Percentiles rank a stretch among this genome's conserved stretches.
These are phyloP conservation scores for Caradrina kadenii DNA, from an alignment of 2,888 invertebrate species.

Conservation along the genomic window DNA sequence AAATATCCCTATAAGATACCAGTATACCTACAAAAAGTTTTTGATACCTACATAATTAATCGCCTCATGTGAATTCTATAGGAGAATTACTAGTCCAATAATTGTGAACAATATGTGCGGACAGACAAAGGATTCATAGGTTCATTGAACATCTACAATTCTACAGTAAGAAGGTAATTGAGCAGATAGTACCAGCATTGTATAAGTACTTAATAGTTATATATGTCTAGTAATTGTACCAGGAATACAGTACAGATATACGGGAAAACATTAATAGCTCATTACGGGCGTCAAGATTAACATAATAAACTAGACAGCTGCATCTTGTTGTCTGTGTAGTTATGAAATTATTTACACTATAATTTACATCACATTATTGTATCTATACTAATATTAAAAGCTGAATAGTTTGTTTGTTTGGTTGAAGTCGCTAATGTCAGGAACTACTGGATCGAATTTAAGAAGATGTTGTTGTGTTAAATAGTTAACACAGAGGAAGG, in stretches of 20 bases:
- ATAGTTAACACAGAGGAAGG: too few species aligned
- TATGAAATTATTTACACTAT: slow-evolving; percentile 25
- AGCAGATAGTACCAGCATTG: slow-evolving; percentile 18
- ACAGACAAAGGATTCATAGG: slow-evolving; percentile 38
- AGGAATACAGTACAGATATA: too few species aligned
- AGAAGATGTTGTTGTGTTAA: too few species aligned
- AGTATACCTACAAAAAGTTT: too few species aligned
- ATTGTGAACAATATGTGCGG: slow-evolving; percentile 5
- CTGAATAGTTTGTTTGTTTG: too few species aligned
- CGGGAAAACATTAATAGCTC: slow-evolving; percentile 63
- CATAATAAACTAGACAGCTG: slow-evolving; percentile 68
- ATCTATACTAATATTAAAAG: too few species aligned
- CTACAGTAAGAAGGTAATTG: slow-evolving; percentile 45
- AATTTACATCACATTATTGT: not conserved
- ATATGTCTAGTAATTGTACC: slow-evolving; percentile 26
- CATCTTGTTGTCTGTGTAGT: slow-evolving; percentile 28
- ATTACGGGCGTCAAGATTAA: slow-evolving; percentile 67
- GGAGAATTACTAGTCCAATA: slow-evolving; percentile 9
- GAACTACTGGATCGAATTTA: too few species aligned
- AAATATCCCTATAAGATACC: too few species aligned
- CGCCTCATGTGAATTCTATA: not conserved
- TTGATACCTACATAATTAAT: slow-evolving; percentile 8
- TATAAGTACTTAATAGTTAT: slow-evolving; percentile 5
- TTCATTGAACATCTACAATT: slow-evolving; percentile 44
- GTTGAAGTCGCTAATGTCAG: too few species aligned